Base-by-base conservation (phyloP, 2,888 invertebrate species). In the Lithosia quadra region DNA sequence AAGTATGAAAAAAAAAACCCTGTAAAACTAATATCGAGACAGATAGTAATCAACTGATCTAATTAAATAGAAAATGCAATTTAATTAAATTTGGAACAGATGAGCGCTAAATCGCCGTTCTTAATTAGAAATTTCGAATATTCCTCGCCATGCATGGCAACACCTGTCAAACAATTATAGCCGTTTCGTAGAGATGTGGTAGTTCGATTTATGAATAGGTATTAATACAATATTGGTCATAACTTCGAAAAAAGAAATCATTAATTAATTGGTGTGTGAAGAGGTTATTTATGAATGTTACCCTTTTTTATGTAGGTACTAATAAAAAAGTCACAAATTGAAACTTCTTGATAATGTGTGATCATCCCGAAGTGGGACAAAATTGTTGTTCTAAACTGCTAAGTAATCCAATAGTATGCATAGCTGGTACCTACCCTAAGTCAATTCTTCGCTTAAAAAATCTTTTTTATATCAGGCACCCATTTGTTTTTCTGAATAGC, bases 21-120 rank as follows among this genome's bases (percentile, higher is more conserved):
- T 28, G 28, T 28, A 28, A 5, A 18, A 43, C 43, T n/a, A 7
- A 43, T 7, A 18, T 33, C 3, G 18, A 11, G 43, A 7, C 18
- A 33, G 43, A 43, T 43, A 7, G 18, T 43, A 43, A 43, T 43
- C 43, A 43, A 43, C 43, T 18, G 18, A 18, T 43, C 3, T 43
- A 59, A 59, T 86, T 79, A 76, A 84, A 84, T 61, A 24, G 61
- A 55, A 59, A 69, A 83, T 84, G 80, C 82, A 84, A 86, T 88
- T 81, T 78, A 85, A 88, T 89, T 86, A 86, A 84, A 83, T 84
- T 84, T 76, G 67, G 69, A 81, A 80, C 72, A 4, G 15, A 22
- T 59, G 34, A 36, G 22, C 60, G 21, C 13, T 15, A 9, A 15
- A 21, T 21, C 9, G 15, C 36, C 15, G 13, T 60, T 60, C 34